Conservation (phyloP, 2,888 invertebrate species). For the Xanthorhoe spadicearia region DNA sequence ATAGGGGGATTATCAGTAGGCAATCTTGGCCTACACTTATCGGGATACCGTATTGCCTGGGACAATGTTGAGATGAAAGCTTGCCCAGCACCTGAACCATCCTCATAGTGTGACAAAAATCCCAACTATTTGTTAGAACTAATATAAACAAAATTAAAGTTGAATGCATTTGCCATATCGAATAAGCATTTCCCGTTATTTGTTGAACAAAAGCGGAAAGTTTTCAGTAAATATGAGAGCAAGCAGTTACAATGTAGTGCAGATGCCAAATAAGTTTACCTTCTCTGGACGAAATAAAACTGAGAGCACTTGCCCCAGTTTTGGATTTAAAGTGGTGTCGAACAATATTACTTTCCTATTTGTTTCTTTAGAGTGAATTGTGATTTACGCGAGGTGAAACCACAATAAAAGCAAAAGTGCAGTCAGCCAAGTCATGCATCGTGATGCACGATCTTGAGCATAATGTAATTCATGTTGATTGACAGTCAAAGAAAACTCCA, state of each 20-base stretch:
- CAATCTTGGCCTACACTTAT: too few species aligned
- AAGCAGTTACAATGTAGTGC: constrained; percentile 23
- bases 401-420: background rate
- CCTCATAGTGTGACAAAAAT: too few species aligned
- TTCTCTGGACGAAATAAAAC: constrained; percentile 4
- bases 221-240: constrained; percentile 32
- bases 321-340: constrained; percentile 10
- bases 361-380: background rate
- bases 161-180: constrained; percentile 19
- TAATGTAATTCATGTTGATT: too few species aligned
- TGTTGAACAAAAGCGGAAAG: constrained; percentile 13
- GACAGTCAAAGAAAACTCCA: too few species aligned
- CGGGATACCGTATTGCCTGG: too few species aligned
- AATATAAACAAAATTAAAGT: constrained; percentile 7
- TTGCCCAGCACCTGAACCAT: too few species aligned
- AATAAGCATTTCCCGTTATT: constrained; percentile 15
- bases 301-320: constrained; percentile 21
- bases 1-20: too few species aligned
- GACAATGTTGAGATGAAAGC: too few species aligned
- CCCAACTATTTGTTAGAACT: background rate
- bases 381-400: background rate
- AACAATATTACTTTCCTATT: constrained; percentile 10
- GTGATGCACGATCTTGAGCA: too few species aligned
- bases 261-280: constrained; percentile 29
- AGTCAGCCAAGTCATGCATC: too few species aligned